Conservation (phyloP, 2,888 invertebrate genomes). For the Drosophila kanekoi region DNA sequence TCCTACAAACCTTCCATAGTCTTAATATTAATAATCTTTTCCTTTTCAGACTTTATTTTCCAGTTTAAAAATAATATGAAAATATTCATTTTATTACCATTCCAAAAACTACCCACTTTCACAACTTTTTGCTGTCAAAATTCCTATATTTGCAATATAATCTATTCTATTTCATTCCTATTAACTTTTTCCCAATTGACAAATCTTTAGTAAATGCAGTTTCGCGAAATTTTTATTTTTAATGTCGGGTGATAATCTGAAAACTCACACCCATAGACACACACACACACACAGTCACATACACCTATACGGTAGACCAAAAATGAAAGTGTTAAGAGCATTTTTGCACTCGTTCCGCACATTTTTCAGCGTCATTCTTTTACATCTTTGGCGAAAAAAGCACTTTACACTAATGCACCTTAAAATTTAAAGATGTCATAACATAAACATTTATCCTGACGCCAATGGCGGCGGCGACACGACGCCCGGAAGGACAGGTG, state of each 20-base stretch:
- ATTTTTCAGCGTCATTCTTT: slow-evolving; percentile 66
- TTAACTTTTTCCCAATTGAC: neutral
- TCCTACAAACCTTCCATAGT: too few relatives aligned
- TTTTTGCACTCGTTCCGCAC: slow-evolving; percentile 66
- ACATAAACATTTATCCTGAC: slow-evolving; percentile 77
- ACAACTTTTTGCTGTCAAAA: too few relatives aligned
- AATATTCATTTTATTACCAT: too few relatives aligned
- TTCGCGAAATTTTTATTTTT: slow-evolving; percentile 2
- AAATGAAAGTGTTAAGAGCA: slow-evolving; percentile 76
- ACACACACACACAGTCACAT: neutral
- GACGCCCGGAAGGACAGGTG: slow-evolving; percentile 16
- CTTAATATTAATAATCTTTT: too few relatives aligned
- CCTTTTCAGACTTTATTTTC: too few relatives aligned
- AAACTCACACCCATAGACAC: slow-evolving; percentile 17
- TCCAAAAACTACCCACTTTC: too few relatives aligned
- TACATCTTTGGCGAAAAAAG: slow-evolving; percentile 69
- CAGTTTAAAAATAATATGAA: too few relatives aligned
- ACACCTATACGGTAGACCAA: slow-evolving; percentile 31
- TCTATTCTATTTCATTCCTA: neutral
- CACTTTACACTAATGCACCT: slow-evolving; percentile 81
- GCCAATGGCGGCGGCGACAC: slow-evolving; percentile 25
- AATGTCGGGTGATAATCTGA: slow-evolving; percentile 45
- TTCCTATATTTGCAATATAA: neutral
- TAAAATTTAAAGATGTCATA: slow-evolving; percentile 82
- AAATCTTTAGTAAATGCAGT: slow-evolving; percentile 4